Evolutionary conservation across 2,113 vertebrate species (phyloP), one percentile per base, ranked within the genome.

Genomic region (Cricetomys ansorgei): DNA sequence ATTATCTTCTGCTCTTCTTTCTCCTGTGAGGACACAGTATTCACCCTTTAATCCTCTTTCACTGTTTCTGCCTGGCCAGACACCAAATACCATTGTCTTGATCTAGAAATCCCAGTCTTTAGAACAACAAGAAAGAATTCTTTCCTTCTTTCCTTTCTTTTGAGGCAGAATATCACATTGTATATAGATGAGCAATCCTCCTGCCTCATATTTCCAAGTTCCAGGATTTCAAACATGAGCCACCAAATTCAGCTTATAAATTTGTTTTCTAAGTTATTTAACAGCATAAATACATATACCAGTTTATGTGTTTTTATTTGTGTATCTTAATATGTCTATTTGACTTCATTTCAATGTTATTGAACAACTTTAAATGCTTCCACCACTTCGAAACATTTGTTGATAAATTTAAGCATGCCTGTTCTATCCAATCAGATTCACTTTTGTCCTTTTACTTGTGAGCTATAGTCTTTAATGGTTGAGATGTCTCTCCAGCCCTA

Each of bases 361-460:
- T 80, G 21, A 94, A 77, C 25, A 95, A 85, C 12, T 94, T 48
- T 94, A 34, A 11, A 92, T 89, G 40, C n/a, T 83, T 93, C 15
- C 85, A 80, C 73, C 83, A 67, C 88, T 94, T 79, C 65, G 27
- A 89, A 59, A 50, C 31, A 73, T 59, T 73, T 67, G 10, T 92
- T 89, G 48, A 95, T 88, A 95, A 89, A 92, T 85, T 11, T 11
- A 64, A 84, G 27, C 59, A 64, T 84, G 45, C 45, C 40, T 84
- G 15, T 84, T 64, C 29, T 62, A 65, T 21, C 40, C 43, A 88
- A 55, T 55, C n/a, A 81, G 5, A 65, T 75, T 85, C 27, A 88
- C 91, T 85, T 76, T 91, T 57, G 16, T 21, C 50, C 57, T 83
- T 29, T 43, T 40, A 29, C 12, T 59, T 40, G 23, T 43, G n/a